phyloP scores from a whole-genome alignment of 2,113 vertebrate species.

The Tetraodon nigroviridis region DNA sequence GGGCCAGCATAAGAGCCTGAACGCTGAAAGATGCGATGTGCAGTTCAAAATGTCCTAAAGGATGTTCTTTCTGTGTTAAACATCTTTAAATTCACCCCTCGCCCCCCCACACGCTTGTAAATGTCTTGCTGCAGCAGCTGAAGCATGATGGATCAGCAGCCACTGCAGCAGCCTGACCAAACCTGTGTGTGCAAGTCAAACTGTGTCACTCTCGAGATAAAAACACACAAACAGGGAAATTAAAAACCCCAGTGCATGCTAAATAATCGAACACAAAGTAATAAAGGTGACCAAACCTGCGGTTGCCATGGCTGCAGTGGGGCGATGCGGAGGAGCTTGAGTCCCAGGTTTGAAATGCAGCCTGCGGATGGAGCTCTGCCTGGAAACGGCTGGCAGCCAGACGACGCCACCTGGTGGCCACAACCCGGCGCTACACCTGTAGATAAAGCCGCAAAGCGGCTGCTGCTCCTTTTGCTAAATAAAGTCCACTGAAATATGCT shows the following conservation, averaged over 20 bases:
- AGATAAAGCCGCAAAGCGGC: not conserved
- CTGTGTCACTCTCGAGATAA: not conserved
- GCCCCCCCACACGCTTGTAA: too few relatives aligned
- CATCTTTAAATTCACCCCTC: too few relatives aligned
- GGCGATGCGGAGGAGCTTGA: constrained; percentile 25
- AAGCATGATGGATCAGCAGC: constrained; percentile 6
- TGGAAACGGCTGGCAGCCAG: constrained; percentile 35
- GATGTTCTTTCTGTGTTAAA: too few relatives aligned
- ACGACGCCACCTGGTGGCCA: constrained; percentile 53
- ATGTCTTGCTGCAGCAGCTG: not conserved
- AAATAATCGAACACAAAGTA: not conserved
- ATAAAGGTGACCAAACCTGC: constrained; percentile 56
- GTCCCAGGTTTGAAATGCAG: constrained; percentile 8
- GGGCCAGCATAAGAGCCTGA: not conserved
- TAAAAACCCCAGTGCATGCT: not conserved
- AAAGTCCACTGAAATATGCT: too few relatives aligned
- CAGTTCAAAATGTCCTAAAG: not conserved
- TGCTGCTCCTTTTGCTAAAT: not conserved
- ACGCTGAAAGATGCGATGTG: not conserved
- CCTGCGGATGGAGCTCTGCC: constrained; percentile 25
- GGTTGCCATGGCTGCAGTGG: constrained; percentile 65
- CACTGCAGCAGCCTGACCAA: constrained; percentile 4
- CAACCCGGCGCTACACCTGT: constrained; percentile 1
- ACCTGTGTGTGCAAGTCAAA: not conserved
- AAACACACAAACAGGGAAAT: not conserved